Percentiles rank a stretch among this genome's conserved stretches.
phyloP scores from a whole-genome alignment of 1,140 invertebrate species.

The Papilio helenus region DNA sequence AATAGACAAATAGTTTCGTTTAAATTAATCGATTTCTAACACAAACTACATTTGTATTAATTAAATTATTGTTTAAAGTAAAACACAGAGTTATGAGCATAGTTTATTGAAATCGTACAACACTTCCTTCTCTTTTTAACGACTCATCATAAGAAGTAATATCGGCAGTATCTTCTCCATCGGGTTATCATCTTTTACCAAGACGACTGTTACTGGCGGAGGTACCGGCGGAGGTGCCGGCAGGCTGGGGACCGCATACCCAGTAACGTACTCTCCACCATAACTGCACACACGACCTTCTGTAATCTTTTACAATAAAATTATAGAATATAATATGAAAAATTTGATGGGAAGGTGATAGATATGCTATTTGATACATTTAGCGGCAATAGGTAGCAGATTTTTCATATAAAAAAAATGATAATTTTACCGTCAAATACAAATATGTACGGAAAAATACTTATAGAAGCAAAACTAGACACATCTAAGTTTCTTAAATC shows the following conservation, averaged over 20 bases:
- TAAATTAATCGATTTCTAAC: no score
- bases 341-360: not conserved
- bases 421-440: no score
- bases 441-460: no score
- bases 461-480: no score
- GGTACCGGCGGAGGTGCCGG: not conserved
- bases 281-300: constrained; percentile 50
- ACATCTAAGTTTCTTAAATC: no score
- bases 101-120: not conserved
- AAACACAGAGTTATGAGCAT: not conserved
- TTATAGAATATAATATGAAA: not conserved
- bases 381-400: no score
- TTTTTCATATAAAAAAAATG: no score
- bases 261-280: constrained; percentile 47
- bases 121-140: not conserved
- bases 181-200: constrained; percentile 25
- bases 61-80: not conserved
- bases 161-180: constrained; percentile 28
- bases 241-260: not conserved
- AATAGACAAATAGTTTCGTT: no score
- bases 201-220: constrained; percentile 3
- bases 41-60: no score
- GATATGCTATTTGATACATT: no score
- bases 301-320: constrained; percentile 44
- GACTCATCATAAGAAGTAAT: constrained; percentile 26